phyloP scores from a whole-genome alignment of 2,797 vertebrate species.

The Cossypha heuglini region DNA sequence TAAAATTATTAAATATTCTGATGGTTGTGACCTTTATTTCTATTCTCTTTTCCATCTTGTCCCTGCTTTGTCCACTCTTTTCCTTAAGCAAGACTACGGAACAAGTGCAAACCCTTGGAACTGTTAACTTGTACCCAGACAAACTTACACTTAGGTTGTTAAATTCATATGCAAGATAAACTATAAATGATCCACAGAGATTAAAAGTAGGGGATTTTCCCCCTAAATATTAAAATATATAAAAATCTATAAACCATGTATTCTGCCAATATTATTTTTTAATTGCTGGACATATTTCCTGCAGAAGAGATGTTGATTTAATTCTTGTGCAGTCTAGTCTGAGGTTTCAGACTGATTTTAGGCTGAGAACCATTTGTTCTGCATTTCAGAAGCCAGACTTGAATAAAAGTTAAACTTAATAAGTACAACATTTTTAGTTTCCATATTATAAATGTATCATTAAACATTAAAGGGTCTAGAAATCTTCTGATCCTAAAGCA shows the following conservation, averaged over 20 bases:
- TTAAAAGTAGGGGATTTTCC: not conserved
- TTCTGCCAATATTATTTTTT: not conserved
- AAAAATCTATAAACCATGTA: not conserved
- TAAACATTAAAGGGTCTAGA: not conserved
- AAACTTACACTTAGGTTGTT: not conserved
- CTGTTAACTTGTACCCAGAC: not conserved
- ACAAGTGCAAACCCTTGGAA: not conserved
- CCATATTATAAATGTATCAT: not conserved
- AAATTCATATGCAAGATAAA: not conserved
- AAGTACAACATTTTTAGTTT: not conserved
- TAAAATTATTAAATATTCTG: not conserved
- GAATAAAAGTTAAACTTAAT: not conserved
- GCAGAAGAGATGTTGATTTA: not conserved
- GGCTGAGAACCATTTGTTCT: not conserved
- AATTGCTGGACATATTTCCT: not conserved
- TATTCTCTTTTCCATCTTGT: not conserved
- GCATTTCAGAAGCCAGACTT: not conserved
- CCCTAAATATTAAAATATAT: not conserved
- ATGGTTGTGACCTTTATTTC: not conserved
- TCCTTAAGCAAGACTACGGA: not conserved
- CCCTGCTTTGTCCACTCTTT: fast-evolving
- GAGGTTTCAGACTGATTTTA: not conserved
- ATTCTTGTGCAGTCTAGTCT: not conserved
- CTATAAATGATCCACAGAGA: not conserved
- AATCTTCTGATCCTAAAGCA: not conserved